Evolutionary conservation across 1,140 invertebrate genomes (phyloP).

Genomic region (Pseudobourletiella spinata): DNA sequence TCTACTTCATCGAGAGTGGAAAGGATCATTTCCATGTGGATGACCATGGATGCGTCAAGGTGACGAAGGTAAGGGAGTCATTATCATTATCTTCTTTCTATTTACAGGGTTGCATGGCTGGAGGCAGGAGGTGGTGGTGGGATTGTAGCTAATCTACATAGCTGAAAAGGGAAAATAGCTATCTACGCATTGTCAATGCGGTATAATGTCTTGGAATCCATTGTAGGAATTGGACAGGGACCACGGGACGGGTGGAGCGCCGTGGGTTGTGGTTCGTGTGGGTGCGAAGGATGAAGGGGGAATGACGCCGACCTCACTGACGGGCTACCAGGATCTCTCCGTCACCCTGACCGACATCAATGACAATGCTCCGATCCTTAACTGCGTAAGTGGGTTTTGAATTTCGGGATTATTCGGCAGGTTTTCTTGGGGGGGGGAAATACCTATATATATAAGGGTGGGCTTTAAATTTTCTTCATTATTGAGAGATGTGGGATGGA

Average conservation of each 20-base stretch:
- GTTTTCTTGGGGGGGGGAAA: no score
- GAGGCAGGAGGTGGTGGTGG: no score
- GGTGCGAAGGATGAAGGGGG: slow-evolving; percentile 71
- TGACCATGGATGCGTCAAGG: slow-evolving; percentile 59
- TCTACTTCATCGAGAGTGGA: slow-evolving; percentile 56
- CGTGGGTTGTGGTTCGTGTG: slow-evolving; percentile 65
- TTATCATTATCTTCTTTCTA: neutral
- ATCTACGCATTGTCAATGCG: neutral
- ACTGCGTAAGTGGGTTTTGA: slow-evolving; percentile 55
- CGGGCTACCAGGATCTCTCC: slow-evolving; percentile 56
- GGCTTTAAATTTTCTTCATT: neutral
- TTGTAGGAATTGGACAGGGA: slow-evolving; percentile 66
- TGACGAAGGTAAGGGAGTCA: slow-evolving; percentile 52
- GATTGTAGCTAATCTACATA: no score
- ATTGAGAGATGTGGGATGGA: no score
- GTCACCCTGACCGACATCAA: slow-evolving; percentile 75
- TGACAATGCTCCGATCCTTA: slow-evolving; percentile 77
- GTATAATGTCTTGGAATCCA: neutral
- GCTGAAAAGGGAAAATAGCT: no score
- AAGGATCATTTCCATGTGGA: slow-evolving; percentile 59
- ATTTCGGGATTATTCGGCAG: no score
- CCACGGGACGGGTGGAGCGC: slow-evolving; percentile 70
- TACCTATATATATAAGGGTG: no score
- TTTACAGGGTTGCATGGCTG: neutral
- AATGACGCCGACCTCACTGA: slow-evolving; percentile 45